Evolutionary conservation across 1,140 invertebrate genomes (phyloP).

Genomic region (Lepidurus couesii): DNA sequence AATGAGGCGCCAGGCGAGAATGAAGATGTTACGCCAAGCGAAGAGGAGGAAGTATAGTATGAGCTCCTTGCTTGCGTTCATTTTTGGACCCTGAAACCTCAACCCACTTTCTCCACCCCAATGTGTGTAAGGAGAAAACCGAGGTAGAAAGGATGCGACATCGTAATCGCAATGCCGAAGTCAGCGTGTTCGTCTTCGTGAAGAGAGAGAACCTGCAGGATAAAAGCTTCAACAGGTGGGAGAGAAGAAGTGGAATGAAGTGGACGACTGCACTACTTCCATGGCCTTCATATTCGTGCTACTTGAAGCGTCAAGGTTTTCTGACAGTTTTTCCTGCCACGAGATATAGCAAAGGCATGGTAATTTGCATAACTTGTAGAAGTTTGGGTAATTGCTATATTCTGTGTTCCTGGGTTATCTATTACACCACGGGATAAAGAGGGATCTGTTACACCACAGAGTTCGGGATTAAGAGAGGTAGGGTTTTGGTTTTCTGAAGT

Average conservation of each 20-base stretch:
- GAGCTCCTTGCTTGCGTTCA: not conserved
- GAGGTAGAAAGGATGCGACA: not conserved
- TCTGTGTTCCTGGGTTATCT: not conserved
- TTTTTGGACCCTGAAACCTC: not conserved
- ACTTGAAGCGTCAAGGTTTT: not conserved
- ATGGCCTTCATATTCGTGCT: slow-evolving; percentile 13
- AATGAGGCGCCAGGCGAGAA: not conserved
- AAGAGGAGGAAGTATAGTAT: not conserved
- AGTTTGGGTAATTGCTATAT: not conserved
- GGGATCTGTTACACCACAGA: too few relatives aligned
- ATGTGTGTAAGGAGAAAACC: not conserved
- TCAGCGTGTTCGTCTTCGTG: not conserved
- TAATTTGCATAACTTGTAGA: not conserved
- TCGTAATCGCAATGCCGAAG: not conserved
- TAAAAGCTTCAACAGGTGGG: not conserved
- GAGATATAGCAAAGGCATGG: not conserved
- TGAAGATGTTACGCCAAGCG: not conserved
- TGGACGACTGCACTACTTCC: not conserved
- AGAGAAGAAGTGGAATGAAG: not conserved
- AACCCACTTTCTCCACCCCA: not conserved
- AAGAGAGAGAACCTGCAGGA: not conserved
- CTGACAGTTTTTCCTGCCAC: not conserved
- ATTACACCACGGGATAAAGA: too few relatives aligned
- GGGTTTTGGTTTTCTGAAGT: too few relatives aligned
- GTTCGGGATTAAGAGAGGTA: too few relatives aligned